Evolutionary conservation across 2,113 vertebrate genomes (phyloP).

Genomic region (Ursus arctos): DNA sequence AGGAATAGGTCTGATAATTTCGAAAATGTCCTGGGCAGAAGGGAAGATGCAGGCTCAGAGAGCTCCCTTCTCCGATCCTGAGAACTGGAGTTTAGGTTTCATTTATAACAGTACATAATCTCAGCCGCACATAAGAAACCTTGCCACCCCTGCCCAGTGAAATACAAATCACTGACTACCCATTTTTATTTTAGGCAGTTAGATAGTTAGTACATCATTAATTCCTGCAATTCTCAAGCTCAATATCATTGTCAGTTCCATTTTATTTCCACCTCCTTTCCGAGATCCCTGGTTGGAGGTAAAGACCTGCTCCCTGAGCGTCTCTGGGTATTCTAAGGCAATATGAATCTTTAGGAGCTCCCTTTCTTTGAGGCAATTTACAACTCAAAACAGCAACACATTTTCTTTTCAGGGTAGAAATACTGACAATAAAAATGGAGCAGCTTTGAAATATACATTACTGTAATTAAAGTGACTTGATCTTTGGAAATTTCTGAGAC

Average conservation of each 20-base stretch:
- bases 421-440: conserved; percentile 55
- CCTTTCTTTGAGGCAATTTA: conserved; percentile 62
- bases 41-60: background rate
- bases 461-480: conserved; percentile 71
- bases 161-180: conserved; percentile 74
- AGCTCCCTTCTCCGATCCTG: background rate
- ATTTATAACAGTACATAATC: conserved; percentile 73
- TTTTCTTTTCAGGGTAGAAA: conserved; percentile 66
- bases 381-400: conserved; percentile 70
- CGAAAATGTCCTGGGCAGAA: background rate
- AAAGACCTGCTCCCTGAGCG: conserved; percentile 14
- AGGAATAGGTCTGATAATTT: background rate
- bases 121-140: conserved; percentile 58
- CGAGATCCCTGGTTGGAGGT: conserved; percentile 63
- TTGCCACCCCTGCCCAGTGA: conserved; percentile 69
- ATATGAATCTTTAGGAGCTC: conserved; percentile 50
- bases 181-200: conserved; percentile 81
- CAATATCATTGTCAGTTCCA: conserved; percentile 44
- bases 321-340: conserved; percentile 16
- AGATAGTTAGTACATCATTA: conserved; percentile 81
- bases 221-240: conserved; percentile 66
- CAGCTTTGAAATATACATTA: conserved; percentile 63
- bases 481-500: conserved; percentile 62
- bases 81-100: conserved; percentile 52
- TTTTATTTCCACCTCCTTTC: conserved; percentile 73